These are phyloP conservation scores for Geotrypetes seraphini DNA, from an alignment of 2,797 vertebrate species.

Conservation along the genomic window DNA sequence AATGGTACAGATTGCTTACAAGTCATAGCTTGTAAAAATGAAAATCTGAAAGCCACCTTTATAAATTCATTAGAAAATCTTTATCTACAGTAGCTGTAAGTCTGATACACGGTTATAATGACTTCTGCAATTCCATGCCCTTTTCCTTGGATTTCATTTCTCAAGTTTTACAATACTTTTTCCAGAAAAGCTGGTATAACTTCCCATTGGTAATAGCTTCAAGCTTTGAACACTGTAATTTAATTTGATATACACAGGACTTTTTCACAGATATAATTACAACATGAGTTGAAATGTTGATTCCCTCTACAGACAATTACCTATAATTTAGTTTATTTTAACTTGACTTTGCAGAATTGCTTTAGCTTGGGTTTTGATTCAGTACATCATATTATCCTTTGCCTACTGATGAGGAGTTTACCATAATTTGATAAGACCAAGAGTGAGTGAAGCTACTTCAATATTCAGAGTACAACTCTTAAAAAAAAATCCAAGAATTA, in stretches of 20 bases:
- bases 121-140: neutral
- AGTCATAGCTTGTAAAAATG: too few species aligned
- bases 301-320: constrained; percentile 1
- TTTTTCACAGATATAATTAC: neutral
- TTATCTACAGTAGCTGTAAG: too few species aligned
- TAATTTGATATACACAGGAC: neutral
- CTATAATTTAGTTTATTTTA: constrained; percentile 4
- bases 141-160: neutral
- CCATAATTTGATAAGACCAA: neutral
- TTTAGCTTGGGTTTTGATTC: constrained; percentile 4
- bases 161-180: constrained; percentile 8
- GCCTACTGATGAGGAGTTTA: neutral
- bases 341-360: constrained; percentile 1
- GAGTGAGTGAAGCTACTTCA: too few species aligned
- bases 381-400: too few species aligned
- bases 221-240: constrained; percentile 5
- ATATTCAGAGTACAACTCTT: too few species aligned
- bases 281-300: neutral
- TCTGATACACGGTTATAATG: too few species aligned
- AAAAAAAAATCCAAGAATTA: too few species aligned
- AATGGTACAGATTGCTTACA: too few species aligned
- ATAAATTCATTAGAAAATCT: too few species aligned
- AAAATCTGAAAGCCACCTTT: too few species aligned
- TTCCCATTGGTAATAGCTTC: neutral
- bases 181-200: constrained; percentile 1